These are phyloP conservation scores for Trinorchestia longiramus DNA, from an alignment of 1,140 invertebrate species.

Conservation along the genomic window DNA sequence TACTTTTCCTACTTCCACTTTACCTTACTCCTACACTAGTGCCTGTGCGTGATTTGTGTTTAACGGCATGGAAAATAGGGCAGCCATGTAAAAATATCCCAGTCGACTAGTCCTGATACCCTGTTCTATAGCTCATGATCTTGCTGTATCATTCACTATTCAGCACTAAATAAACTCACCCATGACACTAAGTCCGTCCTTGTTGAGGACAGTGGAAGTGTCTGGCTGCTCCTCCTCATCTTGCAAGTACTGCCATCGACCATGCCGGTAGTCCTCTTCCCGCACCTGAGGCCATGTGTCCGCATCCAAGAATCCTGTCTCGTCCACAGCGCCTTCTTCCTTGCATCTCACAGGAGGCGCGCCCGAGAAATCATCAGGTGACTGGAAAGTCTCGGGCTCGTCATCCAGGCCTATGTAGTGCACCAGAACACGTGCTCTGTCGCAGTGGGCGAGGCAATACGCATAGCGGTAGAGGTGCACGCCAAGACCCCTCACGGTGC, in stretches of 20 bases:
- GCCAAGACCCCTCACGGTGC: neutral
- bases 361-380: slow-evolving; percentile 1
- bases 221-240: slow-evolving; percentile 44
- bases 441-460: slow-evolving; percentile 17
- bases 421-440: neutral
- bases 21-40: too few species aligned
- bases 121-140: too few species aligned
- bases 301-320: slow-evolving; percentile 15
- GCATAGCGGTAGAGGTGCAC: slow-evolving; percentile 42
- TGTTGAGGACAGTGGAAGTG: slow-evolving; percentile 20
- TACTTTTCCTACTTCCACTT: too few species aligned
- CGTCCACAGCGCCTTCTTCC: slow-evolving; percentile 31
- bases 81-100: too few species aligned
- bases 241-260: slow-evolving; percentile 25
- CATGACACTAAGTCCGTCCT: slow-evolving; percentile 31
- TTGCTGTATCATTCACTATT: too few species aligned
- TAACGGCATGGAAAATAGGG: too few species aligned
- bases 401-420: slow-evolving; percentile 39
- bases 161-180: neutral
- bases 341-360: slow-evolving; percentile 10
- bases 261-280: slow-evolving; percentile 14
- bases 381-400: slow-evolving; percentile 39
- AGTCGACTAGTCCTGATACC: too few species aligned
- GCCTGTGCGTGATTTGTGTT: too few species aligned
- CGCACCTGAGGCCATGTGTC: slow-evolving; percentile 28